Conservation (phyloP, 2,797 vertebrate species). For the Anniella stebbinsi region DNA sequence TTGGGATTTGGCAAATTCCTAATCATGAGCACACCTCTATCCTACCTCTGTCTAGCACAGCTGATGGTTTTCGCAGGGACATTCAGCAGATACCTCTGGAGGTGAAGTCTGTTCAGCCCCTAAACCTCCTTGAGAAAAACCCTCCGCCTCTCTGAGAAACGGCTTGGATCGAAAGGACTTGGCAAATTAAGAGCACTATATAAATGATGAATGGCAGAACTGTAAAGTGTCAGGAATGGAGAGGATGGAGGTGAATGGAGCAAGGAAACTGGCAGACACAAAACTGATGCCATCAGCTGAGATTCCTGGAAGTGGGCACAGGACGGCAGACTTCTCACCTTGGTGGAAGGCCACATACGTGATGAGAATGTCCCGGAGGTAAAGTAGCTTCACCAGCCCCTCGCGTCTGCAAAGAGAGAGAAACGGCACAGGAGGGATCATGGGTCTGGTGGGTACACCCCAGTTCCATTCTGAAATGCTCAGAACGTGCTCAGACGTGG, state of each 20-base stretch:
- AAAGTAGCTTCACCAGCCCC: slow-evolving; percentile 81
- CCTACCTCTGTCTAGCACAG: not conserved
- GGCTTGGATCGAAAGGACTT: slow-evolving; percentile 5
- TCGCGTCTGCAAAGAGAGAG: slow-evolving; percentile 71
- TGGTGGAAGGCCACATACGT: slow-evolving; percentile 85
- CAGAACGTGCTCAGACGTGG: not conserved
- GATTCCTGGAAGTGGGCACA: slow-evolving; percentile 2
- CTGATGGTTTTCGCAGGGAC: not conserved
- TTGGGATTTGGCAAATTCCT: not conserved
- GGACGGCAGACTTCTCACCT: slow-evolving; percentile 61
- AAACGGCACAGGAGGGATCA: not conserved
- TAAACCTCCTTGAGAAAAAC: slow-evolving; percentile 4
- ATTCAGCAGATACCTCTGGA: not conserved
- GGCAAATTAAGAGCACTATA: slow-evolving; percentile 23
- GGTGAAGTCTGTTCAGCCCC: not conserved
- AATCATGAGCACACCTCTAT: not conserved
- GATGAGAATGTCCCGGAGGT: slow-evolving; percentile 83
- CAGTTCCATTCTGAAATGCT: not conserved
- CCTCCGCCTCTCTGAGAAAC: slow-evolving; percentile 6
- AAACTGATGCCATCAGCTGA: not conserved
- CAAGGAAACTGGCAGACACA: not conserved
- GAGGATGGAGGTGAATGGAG: not conserved
- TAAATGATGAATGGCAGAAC: slow-evolving; percentile 22
- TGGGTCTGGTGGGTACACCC: slow-evolving; percentile 9
- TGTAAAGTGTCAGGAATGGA: slow-evolving; percentile 23